phyloP scores from a whole-genome alignment of 2,888 invertebrate genomes.

The Ptychoptera contaminata region DNA sequence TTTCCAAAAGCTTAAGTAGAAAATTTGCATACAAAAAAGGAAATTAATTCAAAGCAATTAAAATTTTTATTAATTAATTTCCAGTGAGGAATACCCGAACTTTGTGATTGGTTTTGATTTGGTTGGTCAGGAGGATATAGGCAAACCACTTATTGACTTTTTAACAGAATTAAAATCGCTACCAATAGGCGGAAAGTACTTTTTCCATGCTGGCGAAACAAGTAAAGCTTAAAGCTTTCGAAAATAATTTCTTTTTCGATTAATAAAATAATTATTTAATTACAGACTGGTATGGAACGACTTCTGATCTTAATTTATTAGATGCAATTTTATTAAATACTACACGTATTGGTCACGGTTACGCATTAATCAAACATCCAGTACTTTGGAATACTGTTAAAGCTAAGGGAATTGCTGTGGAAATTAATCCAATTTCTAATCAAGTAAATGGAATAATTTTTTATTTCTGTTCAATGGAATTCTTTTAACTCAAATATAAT shows the following conservation, averaged over 20 bases:
- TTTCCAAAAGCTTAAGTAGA: neutral
- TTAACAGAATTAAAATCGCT: constrained; percentile 16
- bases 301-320: constrained; percentile 41
- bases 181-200: constrained; percentile 32
- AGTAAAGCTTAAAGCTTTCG: too few species aligned
- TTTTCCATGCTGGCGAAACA: constrained; percentile 53
- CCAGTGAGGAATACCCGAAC: constrained; percentile 27
- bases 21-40: neutral
- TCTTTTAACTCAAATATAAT: too few species aligned
- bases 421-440: constrained; percentile 29
- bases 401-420: constrained; percentile 23
- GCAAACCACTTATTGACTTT: constrained; percentile 31
- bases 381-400: constrained; percentile 24
- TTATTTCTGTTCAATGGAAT: too few species aligned
- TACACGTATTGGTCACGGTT: constrained; percentile 29
- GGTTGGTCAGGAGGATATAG: constrained; percentile 49
- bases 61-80: constrained; percentile 3
- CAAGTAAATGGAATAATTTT: constrained; percentile 21
- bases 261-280: neutral
- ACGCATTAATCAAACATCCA: constrained; percentile 27
- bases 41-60: neutral
- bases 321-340: constrained; percentile 28
- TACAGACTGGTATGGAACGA: constrained; percentile 35
- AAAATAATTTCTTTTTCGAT: too few species aligned
- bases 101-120: constrained; percentile 49